Percentiles rank a stretch among this genome's conserved stretches.
These are phyloP conservation scores for Drosophila virilis DNA, from an alignment of 1,140 invertebrate species.

Conservation along the genomic window DNA sequence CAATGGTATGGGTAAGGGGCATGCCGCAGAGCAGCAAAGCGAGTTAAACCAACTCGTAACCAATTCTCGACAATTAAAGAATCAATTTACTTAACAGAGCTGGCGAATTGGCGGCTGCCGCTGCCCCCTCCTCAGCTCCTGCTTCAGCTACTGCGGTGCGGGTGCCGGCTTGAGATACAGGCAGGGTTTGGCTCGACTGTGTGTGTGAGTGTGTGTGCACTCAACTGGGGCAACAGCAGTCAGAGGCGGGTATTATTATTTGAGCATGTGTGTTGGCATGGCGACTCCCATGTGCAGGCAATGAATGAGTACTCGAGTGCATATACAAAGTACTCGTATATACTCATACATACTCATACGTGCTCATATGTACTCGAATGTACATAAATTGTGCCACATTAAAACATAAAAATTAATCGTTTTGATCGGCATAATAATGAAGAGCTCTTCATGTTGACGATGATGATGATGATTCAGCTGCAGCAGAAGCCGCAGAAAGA, in stretches of 20 bases:
- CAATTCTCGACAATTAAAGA: conserved; percentile 81
- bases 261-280: conserved; percentile 39
- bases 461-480: conserved; percentile 66
- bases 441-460: conserved; percentile 55
- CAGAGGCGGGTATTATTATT: conserved; percentile 52
- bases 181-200: neutral
- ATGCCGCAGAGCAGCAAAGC: conserved; percentile 50
- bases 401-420: conserved; percentile 44
- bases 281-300: conserved; percentile 6
- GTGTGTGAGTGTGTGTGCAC: conserved; percentile 40
- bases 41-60: conserved; percentile 80
- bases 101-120: conserved; percentile 65
- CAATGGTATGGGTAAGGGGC: conserved; percentile 33
- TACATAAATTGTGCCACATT: conserved; percentile 57
- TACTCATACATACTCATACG: conserved; percentile 12
- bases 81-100: conserved; percentile 80
- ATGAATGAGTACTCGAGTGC: conserved; percentile 17
- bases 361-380: conserved; percentile 7
- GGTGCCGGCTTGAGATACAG: conserved; percentile 14
- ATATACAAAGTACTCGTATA: conserved; percentile 9
- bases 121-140: neutral
- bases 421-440: conserved; percentile 67
- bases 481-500: conserved; percentile 20
- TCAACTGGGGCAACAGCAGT: conserved; percentile 65
- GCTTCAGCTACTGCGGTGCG: conserved; percentile 39